Evolutionary conservation across 1,140 invertebrate species (phyloP).

Genomic region (Drosophila jambulina): DNA sequence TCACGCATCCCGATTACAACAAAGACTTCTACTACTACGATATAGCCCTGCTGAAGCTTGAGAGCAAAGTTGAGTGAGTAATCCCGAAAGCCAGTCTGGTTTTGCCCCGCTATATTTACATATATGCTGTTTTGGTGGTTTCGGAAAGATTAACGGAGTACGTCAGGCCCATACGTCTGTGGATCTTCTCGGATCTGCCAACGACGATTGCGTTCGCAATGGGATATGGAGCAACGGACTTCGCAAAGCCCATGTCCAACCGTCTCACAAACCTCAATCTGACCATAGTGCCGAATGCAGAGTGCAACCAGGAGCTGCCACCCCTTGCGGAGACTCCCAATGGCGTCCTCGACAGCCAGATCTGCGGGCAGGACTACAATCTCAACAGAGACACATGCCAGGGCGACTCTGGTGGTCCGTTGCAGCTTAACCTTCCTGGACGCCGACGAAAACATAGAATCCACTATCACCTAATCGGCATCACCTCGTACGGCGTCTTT

Average conservation of each 20-base stretch:
- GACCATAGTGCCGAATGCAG: constrained; percentile 69
- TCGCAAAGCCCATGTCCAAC: constrained; percentile 68
- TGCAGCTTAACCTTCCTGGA: constrained; percentile 74
- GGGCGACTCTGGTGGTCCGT: constrained; percentile 74
- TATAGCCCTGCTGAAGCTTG: constrained; percentile 66
- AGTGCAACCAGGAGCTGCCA: constrained; percentile 71
- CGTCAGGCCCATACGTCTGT: constrained; percentile 74
- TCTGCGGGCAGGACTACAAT: constrained; percentile 72
- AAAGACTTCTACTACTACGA: constrained; percentile 69
- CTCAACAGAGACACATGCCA: constrained; percentile 79
- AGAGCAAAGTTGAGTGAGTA: constrained; percentile 63
- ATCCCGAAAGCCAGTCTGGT: neutral
- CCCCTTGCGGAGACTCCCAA: constrained; percentile 51
- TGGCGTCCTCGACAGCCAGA: constrained; percentile 71
- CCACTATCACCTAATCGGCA: constrained; percentile 80
- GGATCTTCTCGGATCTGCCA: constrained; percentile 62
- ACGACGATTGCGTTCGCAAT: constrained; percentile 73
- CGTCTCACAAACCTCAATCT: constrained; percentile 75
- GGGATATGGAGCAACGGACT: constrained; percentile 78
- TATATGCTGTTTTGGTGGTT: constrained; percentile 1
- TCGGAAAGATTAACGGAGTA: constrained; percentile 62
- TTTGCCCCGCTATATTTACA: neutral
- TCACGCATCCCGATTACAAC: constrained; percentile 62
- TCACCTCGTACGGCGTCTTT: constrained; percentile 83
- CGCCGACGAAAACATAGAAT: constrained; percentile 65